Evolutionary conservation across 2,888 invertebrate species (phyloP), one percentile per base, ranked within the genome.

Genomic region (Petrolisthes manimaculis): DNA sequence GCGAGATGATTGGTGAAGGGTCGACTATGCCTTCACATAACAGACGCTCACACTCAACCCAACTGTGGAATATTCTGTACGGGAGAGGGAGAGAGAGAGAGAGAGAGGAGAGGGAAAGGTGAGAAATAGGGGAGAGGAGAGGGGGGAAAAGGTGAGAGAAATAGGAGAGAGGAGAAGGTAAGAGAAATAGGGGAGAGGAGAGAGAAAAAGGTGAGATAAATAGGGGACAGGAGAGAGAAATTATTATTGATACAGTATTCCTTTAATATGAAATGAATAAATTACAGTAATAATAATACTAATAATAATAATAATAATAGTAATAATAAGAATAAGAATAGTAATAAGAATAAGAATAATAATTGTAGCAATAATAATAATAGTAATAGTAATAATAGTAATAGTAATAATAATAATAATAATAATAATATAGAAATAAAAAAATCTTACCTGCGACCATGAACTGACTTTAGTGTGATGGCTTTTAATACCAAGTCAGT

Each of bases 41-140:
- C n/a, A 90, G 85, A 6, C 79, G 61, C 78, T 90, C 89, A 67
- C 89, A 89, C 67, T 86, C 89, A 1, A 18, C 55, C 90, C 90
- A 90, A 18, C 89, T 89, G 84, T 82, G 81, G 71, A 89, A 90
- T 61, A 90, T 90, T 69, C 90, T 89, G 87, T 2, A 14, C 71
- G 24, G 21, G 21, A 5, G n/a, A 12, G 74, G 6, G 24, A 74
- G n/a, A 74, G 74, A 21, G n/a, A n/a, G n/a, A n/a, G n/a, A n/a
- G 53, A 77, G 5, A 77, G 5, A 77, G 14, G 5, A 21, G 4
- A 18, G 9, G 3, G 0, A n/a, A n/a, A 37, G 37, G 37, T 2
- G 37, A 37, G 37, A 37, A 37, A 37, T 18, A 2, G 3, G 53
- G 37, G 5, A 77, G 5, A 77, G 14, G 5, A 21, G 4, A 18